These are phyloP conservation scores for Mamestra configurata DNA, from an alignment of 1,140 invertebrate species.

Conservation along the genomic window DNA sequence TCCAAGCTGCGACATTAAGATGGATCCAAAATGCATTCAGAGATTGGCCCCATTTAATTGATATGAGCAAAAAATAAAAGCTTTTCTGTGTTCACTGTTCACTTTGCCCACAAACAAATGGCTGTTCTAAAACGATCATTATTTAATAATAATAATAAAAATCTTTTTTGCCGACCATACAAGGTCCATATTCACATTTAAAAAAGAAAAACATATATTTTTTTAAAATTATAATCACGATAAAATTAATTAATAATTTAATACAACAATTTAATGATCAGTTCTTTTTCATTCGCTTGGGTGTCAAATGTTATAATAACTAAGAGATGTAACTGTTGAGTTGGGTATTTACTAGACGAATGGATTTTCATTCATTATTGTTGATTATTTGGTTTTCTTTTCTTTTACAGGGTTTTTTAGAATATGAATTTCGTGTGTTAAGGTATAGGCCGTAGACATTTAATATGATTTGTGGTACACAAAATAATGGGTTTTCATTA, in stretches of 20 bases:
- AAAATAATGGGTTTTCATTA: background rate
- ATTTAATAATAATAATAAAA: too few relatives aligned
- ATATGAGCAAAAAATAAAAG: conserved; percentile 51
- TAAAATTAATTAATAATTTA: too few relatives aligned
- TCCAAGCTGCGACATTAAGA: background rate
- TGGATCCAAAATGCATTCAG: conserved; percentile 44
- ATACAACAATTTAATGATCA: conserved; percentile 9
- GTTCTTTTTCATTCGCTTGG: background rate
- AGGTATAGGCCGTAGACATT: background rate
- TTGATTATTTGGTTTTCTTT: background rate
- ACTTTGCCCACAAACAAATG: conserved; percentile 9
- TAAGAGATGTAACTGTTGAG: conserved; percentile 8
- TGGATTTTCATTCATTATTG: background rate
- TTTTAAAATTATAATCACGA: too few relatives aligned
- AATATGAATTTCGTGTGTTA: too few relatives aligned
- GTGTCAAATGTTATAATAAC: conserved; percentile 6
- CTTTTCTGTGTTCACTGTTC: conserved; percentile 28
- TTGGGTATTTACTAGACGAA: background rate
- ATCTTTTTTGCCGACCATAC: too few relatives aligned
- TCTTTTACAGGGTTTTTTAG: too few relatives aligned
- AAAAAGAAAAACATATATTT: too few relatives aligned
- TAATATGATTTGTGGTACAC: background rate
- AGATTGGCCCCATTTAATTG: conserved; percentile 51
- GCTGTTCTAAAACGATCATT: background rate
- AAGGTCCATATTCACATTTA: too few relatives aligned